These are phyloP conservation scores for Archips xylosteana DNA, from an alignment of 2,888 invertebrate genomes.

Conservation along the genomic window DNA sequence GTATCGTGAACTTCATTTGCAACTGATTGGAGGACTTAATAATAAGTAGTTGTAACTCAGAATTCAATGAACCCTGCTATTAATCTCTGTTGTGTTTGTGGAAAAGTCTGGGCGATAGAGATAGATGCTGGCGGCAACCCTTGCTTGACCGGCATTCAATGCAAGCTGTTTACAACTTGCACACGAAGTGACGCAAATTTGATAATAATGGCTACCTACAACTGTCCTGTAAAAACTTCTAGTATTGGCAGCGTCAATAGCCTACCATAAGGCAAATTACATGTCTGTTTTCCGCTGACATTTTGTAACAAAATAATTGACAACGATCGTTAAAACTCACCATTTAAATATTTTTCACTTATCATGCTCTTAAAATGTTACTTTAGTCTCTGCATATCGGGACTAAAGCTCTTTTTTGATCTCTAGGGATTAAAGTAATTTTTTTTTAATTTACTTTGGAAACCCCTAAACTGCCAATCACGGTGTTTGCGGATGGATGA, in stretches of 20 bases:
- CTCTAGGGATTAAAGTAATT: too few relatives aligned
- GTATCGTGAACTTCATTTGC: slow-evolving; percentile 30
- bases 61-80: slow-evolving; percentile 36
- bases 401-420: too few relatives aligned
- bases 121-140: slow-evolving; percentile 40
- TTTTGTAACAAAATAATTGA: too few relatives aligned
- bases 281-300: neutral
- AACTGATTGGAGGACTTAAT: slow-evolving; percentile 30
- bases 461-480: too few relatives aligned
- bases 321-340: neutral
- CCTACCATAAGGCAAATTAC: neutral
- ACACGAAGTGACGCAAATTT: slow-evolving; percentile 16
- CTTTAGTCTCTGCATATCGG: too few relatives aligned
- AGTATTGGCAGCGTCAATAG: neutral
- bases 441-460: too few relatives aligned
- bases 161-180: slow-evolving; percentile 28
- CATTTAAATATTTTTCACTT: slow-evolving; percentile 3
- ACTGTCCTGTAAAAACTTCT: too few relatives aligned
- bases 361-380: too few relatives aligned
- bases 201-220: slow-evolving; percentile 8
- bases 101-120: slow-evolving; percentile 41
- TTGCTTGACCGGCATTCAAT: slow-evolving; percentile 42
- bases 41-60: slow-evolving; percentile 31
- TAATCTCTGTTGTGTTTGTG: slow-evolving; percentile 34
- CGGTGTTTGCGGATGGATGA: too few relatives aligned